phyloP scores from a whole-genome alignment of 2,888 invertebrate genomes.

The Sinotaia quadrata region DNA sequence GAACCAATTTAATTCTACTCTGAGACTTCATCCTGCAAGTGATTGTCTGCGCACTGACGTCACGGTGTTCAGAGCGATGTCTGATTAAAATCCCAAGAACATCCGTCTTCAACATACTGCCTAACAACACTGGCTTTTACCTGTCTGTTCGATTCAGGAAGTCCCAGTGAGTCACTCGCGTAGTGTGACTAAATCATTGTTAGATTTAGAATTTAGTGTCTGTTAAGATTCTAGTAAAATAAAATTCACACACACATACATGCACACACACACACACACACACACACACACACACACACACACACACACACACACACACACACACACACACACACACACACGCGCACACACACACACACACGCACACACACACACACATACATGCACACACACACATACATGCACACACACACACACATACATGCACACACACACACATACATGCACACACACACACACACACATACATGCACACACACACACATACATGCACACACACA shows the following conservation, averaged over 20 bases:
- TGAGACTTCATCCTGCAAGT: too few species aligned
- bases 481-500: conserved; percentile 11
- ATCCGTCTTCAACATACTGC: too few species aligned
- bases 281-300: conserved; percentile 9
- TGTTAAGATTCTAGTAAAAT: too few species aligned
- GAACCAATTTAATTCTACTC: too few species aligned
- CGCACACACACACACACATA: conserved; percentile 5
- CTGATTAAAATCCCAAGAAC: too few species aligned
- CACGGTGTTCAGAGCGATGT: too few species aligned
- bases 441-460: not conserved
- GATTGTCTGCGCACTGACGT: too few species aligned
- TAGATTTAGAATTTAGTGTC: too few species aligned
- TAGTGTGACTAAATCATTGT: too few species aligned
- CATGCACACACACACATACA: not conserved
- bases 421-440: not conserved
- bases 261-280: not conserved
- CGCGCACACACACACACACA: conserved; percentile 12
- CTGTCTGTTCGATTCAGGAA: too few species aligned
- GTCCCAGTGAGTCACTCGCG: too few species aligned
- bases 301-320: conserved; percentile 14
- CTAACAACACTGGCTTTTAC: too few species aligned
- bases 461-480: not conserved
- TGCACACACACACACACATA: not conserved
- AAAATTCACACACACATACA: not conserved
- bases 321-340: conserved; percentile 12